These are phyloP conservation scores for Hydrophis major DNA, from an alignment of 2,797 vertebrate genomes.

Conservation along the genomic window DNA sequence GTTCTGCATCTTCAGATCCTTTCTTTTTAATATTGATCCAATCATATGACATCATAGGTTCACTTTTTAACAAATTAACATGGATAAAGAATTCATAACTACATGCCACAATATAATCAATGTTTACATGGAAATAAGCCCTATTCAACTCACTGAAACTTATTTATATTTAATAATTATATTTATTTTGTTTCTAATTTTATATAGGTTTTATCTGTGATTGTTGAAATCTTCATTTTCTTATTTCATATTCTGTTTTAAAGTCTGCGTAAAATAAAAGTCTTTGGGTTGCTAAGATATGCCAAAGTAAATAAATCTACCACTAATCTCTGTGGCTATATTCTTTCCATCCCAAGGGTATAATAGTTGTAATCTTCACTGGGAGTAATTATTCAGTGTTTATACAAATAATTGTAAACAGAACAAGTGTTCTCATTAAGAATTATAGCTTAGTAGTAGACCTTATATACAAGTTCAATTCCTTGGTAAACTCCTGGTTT, in stretches of 20 bases:
- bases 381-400: conserved; percentile 26
- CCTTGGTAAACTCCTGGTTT: background rate
- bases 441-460: background rate
- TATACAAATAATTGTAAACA: background rate
- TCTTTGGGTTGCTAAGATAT: background rate
- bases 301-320: background rate
- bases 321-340: background rate
- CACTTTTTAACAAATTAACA: background rate
- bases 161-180: background rate
- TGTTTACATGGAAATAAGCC: background rate
- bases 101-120: background rate
- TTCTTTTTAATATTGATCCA: background rate
- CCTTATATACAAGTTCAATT: background rate
- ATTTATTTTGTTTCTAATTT: background rate
- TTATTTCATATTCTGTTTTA: background rate
- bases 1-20: background rate
- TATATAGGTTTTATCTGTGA: background rate
- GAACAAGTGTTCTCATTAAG: background rate
- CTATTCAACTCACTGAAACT: background rate
- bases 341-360: background rate
- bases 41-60: background rate
- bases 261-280: background rate
- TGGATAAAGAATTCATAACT: background rate
- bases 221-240: background rate
- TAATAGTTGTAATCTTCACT: background rate